Percentiles rank a stretch among this genome's conserved stretches.
These are phyloP conservation scores for Vollenhovia emeryi DNA, from an alignment of 1,140 invertebrate species.

Conservation along the genomic window DNA sequence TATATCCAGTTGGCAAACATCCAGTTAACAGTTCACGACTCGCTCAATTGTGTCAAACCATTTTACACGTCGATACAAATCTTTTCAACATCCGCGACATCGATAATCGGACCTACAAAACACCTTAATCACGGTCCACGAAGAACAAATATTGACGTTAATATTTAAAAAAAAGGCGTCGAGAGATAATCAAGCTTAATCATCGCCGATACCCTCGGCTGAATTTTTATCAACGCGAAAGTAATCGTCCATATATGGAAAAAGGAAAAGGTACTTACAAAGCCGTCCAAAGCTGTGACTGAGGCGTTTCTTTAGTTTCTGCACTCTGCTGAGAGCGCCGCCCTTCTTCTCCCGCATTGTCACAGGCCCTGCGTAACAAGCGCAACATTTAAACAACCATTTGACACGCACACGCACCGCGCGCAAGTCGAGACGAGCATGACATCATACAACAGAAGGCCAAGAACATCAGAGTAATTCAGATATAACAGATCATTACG, in stretches of 20 bases:
- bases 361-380: constrained; percentile 85
- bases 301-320: constrained; percentile 95
- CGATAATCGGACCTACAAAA: constrained; percentile 7
- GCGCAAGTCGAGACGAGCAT: constrained; percentile 49
- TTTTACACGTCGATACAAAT: neutral
- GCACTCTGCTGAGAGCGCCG: constrained; percentile 93
- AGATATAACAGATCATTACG: constrained; percentile 55
- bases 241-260: constrained; percentile 17
- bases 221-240: neutral
- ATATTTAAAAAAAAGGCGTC: neutral
- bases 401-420: constrained; percentile 29
- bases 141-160: neutral
- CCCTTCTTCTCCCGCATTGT: constrained; percentile 96
- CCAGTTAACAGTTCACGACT: neutral
- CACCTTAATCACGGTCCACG: neutral
- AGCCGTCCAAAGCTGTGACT: constrained; percentile 96
- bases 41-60: neutral
- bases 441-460: constrained; percentile 24
- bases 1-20: neutral
- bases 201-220: neutral
- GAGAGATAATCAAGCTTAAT: neutral
- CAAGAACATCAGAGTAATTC: constrained; percentile 69
- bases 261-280: constrained; percentile 92
- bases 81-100: neutral
- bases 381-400: constrained; percentile 61